These are phyloP conservation scores for human DNA, from an alignment of 2,113 vertebrate species.

Conservation along the genomic window DNA sequence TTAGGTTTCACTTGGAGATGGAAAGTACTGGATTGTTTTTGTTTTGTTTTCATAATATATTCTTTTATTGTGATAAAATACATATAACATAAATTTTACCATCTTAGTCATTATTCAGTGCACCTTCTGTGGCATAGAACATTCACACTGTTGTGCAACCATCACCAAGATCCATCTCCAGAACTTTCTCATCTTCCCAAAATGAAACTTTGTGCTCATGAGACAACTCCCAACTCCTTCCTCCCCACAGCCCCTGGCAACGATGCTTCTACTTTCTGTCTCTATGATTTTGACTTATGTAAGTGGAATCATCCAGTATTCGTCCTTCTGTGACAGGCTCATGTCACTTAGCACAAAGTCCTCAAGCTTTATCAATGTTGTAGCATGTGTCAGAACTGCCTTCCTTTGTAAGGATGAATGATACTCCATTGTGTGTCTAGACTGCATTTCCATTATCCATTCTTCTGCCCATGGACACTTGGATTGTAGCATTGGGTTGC, in stretches of 20 bases:
- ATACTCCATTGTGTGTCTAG: not conserved
- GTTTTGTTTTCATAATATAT: not conserved
- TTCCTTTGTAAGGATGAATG: not conserved
- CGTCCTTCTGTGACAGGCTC: not conserved
- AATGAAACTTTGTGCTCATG: not conserved
- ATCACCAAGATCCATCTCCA: not conserved
- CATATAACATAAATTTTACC: not conserved
- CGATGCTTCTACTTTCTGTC: not conserved
- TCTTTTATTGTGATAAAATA: not conserved
- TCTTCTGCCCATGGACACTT: not conserved
- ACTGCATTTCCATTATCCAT: not conserved
- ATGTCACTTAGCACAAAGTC: not conserved
- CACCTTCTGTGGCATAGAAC: not conserved
- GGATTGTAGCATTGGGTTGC: not conserved
- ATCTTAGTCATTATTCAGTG: not conserved
- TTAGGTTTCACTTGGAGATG: not conserved
- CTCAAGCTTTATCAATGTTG: not conserved
- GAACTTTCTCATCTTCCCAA: not conserved
- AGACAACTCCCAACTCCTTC: not conserved
- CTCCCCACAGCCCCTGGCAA: no score
- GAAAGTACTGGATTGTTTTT: not conserved
- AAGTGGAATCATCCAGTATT: not conserved
- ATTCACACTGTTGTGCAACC: no score
- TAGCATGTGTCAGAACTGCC: not conserved
- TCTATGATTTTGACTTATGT: not conserved